Percentiles rank a stretch among this genome's conserved stretches.
Evolutionary conservation across 2,113 vertebrate genomes (phyloP).

Genomic region (Tachuris rubrigastra): DNA sequence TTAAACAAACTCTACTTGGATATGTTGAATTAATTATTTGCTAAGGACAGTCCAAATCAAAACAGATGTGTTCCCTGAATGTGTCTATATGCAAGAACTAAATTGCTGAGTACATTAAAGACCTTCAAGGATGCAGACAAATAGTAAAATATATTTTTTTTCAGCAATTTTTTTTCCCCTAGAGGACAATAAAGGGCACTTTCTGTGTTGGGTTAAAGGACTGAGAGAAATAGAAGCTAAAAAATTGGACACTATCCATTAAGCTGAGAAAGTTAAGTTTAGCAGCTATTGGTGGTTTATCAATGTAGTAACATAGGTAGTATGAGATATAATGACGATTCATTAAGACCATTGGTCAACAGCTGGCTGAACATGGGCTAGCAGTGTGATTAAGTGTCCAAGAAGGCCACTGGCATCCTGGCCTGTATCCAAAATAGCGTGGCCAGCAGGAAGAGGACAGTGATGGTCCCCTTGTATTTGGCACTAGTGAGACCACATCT

Average conservation of each 20-base stretch:
- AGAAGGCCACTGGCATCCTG: not conserved
- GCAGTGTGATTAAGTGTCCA: not conserved
- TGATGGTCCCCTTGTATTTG: not conserved
- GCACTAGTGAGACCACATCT: not conserved
- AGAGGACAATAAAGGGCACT: not conserved
- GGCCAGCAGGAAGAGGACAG: not conserved
- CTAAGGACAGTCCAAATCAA: not conserved
- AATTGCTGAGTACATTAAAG: not conserved
- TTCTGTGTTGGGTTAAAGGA: not conserved
- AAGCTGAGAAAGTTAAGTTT: not conserved
- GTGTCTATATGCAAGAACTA: not conserved
- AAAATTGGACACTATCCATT: not conserved
- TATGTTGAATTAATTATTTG: not conserved
- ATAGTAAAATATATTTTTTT: not conserved
- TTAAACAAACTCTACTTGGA: not conserved
- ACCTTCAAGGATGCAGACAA: not conserved
- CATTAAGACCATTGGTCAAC: not conserved
- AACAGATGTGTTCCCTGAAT: not conserved
- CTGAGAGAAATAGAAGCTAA: not conserved
- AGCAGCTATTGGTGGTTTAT: not conserved
- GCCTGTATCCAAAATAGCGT: not conserved
- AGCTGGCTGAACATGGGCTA: not conserved
- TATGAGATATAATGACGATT: not conserved
- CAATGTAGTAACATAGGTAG: not conserved
- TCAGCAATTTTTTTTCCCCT: not conserved